Percentiles rank a stretch among this genome's conserved stretches.
Evolutionary conservation across 1,140 invertebrate genomes (phyloP).

Genomic region (Hestina assimilis): DNA sequence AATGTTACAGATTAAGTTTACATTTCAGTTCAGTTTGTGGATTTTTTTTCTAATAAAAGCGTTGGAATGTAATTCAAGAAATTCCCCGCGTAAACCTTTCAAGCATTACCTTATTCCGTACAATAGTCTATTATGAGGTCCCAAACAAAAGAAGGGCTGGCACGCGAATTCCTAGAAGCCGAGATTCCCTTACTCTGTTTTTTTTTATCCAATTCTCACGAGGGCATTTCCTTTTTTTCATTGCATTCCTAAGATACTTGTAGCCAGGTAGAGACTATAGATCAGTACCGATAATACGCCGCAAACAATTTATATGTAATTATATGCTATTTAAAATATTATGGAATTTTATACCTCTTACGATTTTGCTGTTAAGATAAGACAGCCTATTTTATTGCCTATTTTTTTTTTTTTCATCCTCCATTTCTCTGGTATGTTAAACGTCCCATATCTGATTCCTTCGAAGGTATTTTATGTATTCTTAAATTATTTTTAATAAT

Average conservation of each 20-base stretch:
- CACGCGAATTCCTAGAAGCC: constrained; percentile 61
- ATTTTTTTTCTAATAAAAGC: neutral
- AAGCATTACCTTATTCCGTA: constrained; percentile 7
- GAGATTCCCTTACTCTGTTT: constrained; percentile 51
- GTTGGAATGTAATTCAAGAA: neutral
- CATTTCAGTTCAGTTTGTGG: too few species aligned
- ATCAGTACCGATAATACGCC: neutral
- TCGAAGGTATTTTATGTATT: constrained; percentile 1
- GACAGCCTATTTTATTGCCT: neutral
- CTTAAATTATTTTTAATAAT: constrained; percentile 8
- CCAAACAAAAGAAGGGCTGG: constrained; percentile 43
- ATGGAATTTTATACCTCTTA: constrained; percentile 8
- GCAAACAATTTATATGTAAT: constrained; percentile 10
- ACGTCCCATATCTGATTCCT: constrained; percentile 3
- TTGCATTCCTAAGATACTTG: constrained; percentile 60
- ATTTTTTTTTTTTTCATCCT: neutral
- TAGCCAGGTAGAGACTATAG: constrained; percentile 38
- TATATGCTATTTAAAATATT: constrained; percentile 13
- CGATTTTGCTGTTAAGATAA: constrained; percentile 1
- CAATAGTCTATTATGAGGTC: constrained; percentile 26
- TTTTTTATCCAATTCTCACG: constrained; percentile 57
- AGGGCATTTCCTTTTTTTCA: constrained; percentile 53
- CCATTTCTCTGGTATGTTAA: constrained; percentile 5
- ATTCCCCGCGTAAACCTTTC: neutral
- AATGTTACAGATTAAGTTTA: too few species aligned